A percentile compares a stretch with the other conserved stretches of the same genome.
phyloP scores from a whole-genome alignment of 2,797 vertebrate species.

The Sebastes iracundus region DNA sequence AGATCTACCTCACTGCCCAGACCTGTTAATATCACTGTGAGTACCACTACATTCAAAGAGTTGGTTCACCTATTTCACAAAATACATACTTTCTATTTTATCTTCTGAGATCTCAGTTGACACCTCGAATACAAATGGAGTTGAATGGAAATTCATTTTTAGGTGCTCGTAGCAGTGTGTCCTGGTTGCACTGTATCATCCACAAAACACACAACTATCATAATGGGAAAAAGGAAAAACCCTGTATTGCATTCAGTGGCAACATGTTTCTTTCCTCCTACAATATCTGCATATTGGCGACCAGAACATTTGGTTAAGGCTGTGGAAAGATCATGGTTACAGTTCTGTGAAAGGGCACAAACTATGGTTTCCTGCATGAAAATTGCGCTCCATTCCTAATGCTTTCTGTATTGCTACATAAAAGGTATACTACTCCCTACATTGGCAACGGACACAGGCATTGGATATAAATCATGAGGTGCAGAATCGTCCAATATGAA shows the following conservation, averaged over 20 bases:
- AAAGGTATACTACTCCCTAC: not conserved
- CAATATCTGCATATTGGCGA: not conserved
- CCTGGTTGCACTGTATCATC: not conserved
- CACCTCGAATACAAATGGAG: not conserved
- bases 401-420: not conserved
- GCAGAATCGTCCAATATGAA: not conserved
- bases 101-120: not conserved
- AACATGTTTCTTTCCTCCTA: not conserved
- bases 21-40: conserved; percentile 80
- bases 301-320: not conserved
- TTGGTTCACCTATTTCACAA: not conserved
- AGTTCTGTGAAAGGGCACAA: not conserved
- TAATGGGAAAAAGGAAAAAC: not conserved
- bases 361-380: not conserved
- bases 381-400: too few relatives aligned
- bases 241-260: not conserved
- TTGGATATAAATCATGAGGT: not conserved
- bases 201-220: not conserved
- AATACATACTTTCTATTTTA: not conserved
- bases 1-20: conserved; percentile 85
- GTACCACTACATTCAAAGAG: conserved; percentile 18
- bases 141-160: not conserved
- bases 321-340: not conserved
- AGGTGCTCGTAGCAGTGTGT: not conserved
- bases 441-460: not conserved